phyloP scores from a whole-genome alignment of 2,888 invertebrate species.

The Ischnura elegans region DNA sequence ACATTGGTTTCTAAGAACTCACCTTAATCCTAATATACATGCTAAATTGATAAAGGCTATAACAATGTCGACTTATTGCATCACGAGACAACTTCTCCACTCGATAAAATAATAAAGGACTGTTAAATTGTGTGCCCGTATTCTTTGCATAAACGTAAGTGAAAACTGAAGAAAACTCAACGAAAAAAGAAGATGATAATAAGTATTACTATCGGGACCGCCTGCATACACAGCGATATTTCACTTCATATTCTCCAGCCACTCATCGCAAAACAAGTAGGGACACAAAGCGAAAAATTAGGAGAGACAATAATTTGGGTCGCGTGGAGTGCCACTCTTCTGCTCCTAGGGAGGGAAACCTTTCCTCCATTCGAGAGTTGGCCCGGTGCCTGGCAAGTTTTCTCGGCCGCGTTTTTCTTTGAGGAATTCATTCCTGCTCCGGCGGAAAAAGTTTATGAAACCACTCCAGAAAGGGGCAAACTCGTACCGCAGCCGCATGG shows the following conservation, averaged over 20 bases:
- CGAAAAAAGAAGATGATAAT: no score
- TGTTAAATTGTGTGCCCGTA: no score
- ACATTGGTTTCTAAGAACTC: no score
- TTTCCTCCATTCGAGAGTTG: background rate
- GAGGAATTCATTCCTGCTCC: background rate
- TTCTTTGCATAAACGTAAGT: no score
- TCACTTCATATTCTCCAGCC: background rate
- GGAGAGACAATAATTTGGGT: background rate
- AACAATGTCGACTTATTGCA: no score
- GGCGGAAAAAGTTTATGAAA: constrained; percentile 21
- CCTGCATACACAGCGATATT: background rate
- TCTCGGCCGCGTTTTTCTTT: background rate
- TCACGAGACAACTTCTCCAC: no score
- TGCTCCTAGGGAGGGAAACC: background rate
- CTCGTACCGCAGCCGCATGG: background rate
- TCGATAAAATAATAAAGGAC: no score
- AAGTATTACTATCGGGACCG: no score
- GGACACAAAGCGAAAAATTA: background rate
- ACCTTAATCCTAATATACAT: no score
- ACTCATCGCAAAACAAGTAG: background rate
- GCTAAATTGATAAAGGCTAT: no score
- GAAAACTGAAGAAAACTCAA: no score
- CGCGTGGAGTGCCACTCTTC: background rate
- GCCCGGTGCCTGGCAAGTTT: constrained; percentile 14
- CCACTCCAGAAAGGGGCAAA: background rate